Conservation (phyloP, 2,113 vertebrate genomes). For the Neolamprologus sp. region DNA sequence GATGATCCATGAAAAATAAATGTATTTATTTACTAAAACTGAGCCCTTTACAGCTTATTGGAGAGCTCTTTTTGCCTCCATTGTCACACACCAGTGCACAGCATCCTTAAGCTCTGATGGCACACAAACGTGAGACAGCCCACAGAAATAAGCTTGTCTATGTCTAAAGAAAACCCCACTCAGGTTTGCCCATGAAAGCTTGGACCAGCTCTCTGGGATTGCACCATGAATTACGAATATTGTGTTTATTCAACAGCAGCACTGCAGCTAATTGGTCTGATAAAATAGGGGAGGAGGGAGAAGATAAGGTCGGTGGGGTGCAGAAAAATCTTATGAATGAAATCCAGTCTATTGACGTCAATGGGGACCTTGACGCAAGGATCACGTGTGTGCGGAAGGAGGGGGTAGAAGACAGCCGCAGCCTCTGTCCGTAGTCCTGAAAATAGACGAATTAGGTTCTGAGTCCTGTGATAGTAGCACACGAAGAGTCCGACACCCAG, state of each 20-base stretch:
- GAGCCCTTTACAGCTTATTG: accelerated
- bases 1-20: background rate
- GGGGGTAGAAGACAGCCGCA: conserved; percentile 6
- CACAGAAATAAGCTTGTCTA: accelerated
- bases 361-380: conserved; percentile 54
- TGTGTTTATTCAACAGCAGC: conserved; percentile 5
- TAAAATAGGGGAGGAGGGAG: background rate
- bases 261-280: conserved; percentile 26
- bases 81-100: background rate
- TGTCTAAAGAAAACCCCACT: background rate
- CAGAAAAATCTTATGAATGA: conserved; percentile 53
- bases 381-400: conserved; percentile 30
- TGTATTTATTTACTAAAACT: background rate
- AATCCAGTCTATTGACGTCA: conserved; percentile 54
- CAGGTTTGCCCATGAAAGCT: background rate
- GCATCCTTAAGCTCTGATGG: background rate
- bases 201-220: background rate
- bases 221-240: background rate
- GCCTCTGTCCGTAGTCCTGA: conserved; percentile 31
- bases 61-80: background rate
- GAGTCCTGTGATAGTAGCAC: background rate
- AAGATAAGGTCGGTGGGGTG: background rate
- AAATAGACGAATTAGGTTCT: background rate
- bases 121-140: background rate
- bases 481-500: background rate